Evolutionary conservation across 2,113 vertebrate species (phyloP).

Genomic region (Trogon surrucura): DNA sequence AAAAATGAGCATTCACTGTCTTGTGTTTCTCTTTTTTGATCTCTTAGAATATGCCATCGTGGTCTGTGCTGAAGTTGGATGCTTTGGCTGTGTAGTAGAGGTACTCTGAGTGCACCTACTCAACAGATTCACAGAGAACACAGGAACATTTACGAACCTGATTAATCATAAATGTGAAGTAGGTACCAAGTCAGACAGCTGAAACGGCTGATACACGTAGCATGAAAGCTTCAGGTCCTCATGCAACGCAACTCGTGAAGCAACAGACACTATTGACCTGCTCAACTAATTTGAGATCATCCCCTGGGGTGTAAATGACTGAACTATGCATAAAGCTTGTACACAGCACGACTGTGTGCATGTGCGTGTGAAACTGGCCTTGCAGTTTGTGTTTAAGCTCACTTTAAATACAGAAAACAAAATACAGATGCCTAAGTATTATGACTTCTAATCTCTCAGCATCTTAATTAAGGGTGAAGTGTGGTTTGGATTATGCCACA

Average conservation of each 20-base stretch:
- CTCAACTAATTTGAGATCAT: neutral
- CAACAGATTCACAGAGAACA: neutral
- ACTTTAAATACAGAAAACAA: neutral
- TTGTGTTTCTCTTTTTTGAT: neutral
- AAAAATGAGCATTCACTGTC: neutral
- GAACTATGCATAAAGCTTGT: neutral
- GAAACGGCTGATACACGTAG: neutral
- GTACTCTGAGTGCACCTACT: neutral
- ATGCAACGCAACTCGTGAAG: neutral
- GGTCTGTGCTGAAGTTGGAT: neutral
- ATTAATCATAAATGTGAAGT: neutral
- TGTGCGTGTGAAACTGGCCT: neutral
- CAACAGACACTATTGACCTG: neutral
- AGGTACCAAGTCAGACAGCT: neutral
- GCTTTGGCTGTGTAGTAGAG: neutral
- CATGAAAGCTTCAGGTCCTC: neutral
- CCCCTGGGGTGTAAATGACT: neutral
- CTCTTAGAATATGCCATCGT: neutral
- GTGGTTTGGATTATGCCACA: conserved; percentile 14
- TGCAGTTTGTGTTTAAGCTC: neutral
- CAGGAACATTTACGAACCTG: neutral
- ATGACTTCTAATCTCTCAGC: neutral
- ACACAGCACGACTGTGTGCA: neutral
- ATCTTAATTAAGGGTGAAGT: conserved; percentile 13
- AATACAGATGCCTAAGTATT: neutral